Conservation (phyloP, 2,113 vertebrate genomes). For the Chrysochloris asiatica region DNA sequence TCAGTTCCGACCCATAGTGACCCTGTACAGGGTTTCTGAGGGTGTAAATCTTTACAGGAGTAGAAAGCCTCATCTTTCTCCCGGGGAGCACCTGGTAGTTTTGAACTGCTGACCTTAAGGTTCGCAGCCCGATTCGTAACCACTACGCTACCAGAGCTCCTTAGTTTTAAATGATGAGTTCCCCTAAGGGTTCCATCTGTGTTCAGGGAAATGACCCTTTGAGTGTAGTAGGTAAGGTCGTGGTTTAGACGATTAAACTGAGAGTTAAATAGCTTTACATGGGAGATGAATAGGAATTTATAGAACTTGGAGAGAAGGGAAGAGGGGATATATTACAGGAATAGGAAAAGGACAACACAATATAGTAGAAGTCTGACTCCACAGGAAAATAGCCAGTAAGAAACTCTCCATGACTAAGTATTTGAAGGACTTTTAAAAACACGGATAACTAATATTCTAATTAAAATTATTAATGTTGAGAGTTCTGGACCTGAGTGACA, state of each 20-base stretch:
- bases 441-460: background rate
- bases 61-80: no score
- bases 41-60: no score
- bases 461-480: slow-evolving; percentile 19
- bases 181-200: background rate
- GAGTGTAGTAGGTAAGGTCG: background rate
- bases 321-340: background rate
- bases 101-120: no score
- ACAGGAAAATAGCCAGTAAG: background rate
- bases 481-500: background rate
- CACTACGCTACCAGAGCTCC: no score
- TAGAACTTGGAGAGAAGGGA: background rate
- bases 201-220: background rate
- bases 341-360: background rate
- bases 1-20: no score
- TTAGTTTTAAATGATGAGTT: background rate
- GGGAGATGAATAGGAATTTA: background rate
- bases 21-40: no score
- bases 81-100: no score
- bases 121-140: no score
- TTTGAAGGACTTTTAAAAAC: background rate
- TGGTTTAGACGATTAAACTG: background rate
- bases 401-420: background rate
- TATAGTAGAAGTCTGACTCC: background rate
- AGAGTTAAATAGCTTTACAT: background rate